These are phyloP conservation scores for Aromia moschata DNA, from an alignment of 2,888 invertebrate genomes.

Conservation along the genomic window DNA sequence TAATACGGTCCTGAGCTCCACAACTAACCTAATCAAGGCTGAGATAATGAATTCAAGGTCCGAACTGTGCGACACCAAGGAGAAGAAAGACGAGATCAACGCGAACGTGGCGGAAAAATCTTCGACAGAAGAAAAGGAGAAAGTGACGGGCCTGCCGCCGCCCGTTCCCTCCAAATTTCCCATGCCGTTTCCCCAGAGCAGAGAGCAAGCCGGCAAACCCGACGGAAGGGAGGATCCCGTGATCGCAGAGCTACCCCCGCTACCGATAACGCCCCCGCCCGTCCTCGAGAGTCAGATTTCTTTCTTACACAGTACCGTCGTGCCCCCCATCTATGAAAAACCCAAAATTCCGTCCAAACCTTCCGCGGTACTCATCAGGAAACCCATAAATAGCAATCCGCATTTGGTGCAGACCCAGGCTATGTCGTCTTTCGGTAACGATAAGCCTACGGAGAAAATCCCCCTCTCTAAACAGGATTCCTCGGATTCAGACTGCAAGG, in stretches of 20 bases:
- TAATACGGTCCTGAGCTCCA: constrained; percentile 32
- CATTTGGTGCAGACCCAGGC: constrained; percentile 39
- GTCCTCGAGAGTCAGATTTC: constrained; percentile 68
- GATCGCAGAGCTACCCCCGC: constrained; percentile 73
- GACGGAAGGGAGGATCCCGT: constrained; percentile 89
- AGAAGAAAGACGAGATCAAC: constrained; percentile 38
- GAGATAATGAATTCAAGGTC: constrained; percentile 36
- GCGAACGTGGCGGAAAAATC: constrained; percentile 39
- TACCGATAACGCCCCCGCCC: constrained; percentile 77
- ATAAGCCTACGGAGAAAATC: constrained; percentile 56
- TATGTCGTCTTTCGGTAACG: constrained; percentile 50
- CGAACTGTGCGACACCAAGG: constrained; percentile 29
- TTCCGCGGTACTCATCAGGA: constrained; percentile 55
- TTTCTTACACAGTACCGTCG: constrained; percentile 71
- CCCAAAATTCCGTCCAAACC: constrained; percentile 81
- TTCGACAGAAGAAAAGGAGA: constrained; percentile 30
- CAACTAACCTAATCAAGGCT: constrained; percentile 41
- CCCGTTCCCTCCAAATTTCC: constrained; percentile 35
- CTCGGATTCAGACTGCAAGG: constrained; percentile 62
- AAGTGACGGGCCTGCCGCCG: constrained; percentile 32
- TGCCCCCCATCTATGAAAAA: constrained; percentile 62
- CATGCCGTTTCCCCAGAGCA: constrained; percentile 63
- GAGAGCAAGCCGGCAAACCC: constrained; percentile 85
- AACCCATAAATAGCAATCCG: constrained; percentile 40
- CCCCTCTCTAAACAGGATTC: constrained; percentile 68